Evolutionary conservation across 1,140 invertebrate genomes (phyloP), one percentile per base, ranked within the genome.

Genomic region (Patella vulgata): DNA sequence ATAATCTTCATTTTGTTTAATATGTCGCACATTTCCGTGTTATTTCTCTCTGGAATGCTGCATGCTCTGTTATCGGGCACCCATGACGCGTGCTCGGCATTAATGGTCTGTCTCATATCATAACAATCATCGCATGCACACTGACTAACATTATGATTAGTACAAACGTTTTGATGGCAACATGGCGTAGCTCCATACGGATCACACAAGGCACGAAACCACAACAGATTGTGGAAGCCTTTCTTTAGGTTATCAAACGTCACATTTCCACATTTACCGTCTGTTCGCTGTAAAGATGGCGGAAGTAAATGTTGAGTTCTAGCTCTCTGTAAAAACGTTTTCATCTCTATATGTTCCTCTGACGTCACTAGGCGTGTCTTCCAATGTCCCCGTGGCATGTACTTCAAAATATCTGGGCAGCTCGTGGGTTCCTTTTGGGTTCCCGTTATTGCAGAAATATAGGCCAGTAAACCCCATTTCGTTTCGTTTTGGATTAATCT

Each of bases 51-150:
- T 23, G 17, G 40, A 1, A 56, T 28, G 0, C 21, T 28, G 42
- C 66, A 68, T 8, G 5, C 40, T 9, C 39, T 21, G 6, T 42
- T 27, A 17, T 43, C 27, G 2, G 61, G 52, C 31, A 27, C 17
- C 66, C 66, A 68, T 25, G 40, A 31, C 25, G 59, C 56, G 40
- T 52, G 57, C 44, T 68, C 66, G 4, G 66, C 60, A 48, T 68
- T 59, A 39, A 63, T 46, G 19, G 60, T 36, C 8, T 21, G n/a
- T 19, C 66, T 42, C 44, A 57, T 27, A 23, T 68, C 66, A 43
- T 55, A 59, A 33, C 66, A 68, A 12, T n/a, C 23, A 5, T 43
- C 31, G 31, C 66, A 68, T 0, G 36, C 30, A 55, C 66, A 68
- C 12, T 60, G 23, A 9, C 43, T 36, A 2, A 48, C 33, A 2